Base-by-base conservation (phyloP, 2,797 vertebrate species). In the Sparus aurata region DNA sequence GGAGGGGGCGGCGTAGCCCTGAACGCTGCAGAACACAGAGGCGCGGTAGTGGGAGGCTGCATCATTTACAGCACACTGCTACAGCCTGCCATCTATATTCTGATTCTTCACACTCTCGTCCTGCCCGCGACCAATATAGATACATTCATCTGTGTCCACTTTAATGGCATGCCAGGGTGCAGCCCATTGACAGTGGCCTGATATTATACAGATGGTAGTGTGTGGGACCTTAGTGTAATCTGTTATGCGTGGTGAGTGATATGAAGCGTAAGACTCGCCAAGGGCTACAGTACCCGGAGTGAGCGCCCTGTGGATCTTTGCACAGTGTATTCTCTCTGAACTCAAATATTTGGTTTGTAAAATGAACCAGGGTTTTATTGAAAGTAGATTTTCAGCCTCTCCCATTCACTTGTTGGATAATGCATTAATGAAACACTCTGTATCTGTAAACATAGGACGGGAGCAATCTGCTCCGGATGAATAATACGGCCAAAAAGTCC, bases 291-390 rank as follows among this genome's bases (percentile, higher is more conserved):
- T 74, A 72, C 83, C 74, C 68, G 17, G 68, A 83, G 77, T 70
- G 61, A 88, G 79, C 69, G 13, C 84, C 79, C 81, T 50, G 66
- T 82, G 84, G 87, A 87, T 92, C 84, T 89, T 87, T 91, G 75
- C 85, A 78, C 72, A 85, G 83, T 87, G 79, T 90, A 83, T 92
- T 90, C 80, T 85, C 77, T 77, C 83, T 85, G 90, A 92, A 92
- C 91, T 93, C 89, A 93, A 94, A 94, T 93, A 94, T 94, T 93
- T 93, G 91, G 80, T 91, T 91, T 90, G 88, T 87, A 93, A 94
- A 94, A 93, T 89, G 91, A 93, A 91, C 75, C 83, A 25, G 85
- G 85, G 81, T 88, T 93, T 38, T 90, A 91, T 94, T 93, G 91
- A 92, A 85, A 90, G 90, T 90, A 69, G 85, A 89, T 91, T 92